phyloP scores from a whole-genome alignment of 1,140 invertebrate genomes.

The Aphaenogaster floridana region DNA sequence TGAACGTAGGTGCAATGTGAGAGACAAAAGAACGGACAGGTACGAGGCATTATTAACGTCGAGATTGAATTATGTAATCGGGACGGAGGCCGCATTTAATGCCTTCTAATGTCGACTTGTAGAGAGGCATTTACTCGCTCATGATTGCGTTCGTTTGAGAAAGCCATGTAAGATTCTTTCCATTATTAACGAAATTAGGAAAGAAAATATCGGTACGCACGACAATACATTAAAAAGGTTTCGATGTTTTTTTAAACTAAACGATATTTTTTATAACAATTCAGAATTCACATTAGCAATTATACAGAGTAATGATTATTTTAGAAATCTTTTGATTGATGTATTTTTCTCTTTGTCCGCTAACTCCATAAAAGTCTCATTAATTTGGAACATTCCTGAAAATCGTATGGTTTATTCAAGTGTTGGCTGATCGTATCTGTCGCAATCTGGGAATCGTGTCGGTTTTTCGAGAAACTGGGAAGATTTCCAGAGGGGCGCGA shows the following conservation, averaged over 20 bases:
- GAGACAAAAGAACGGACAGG: conserved; percentile 51
- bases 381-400: not conserved
- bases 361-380: not conserved
- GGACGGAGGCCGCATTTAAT: conserved; percentile 41
- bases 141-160: conserved; percentile 15
- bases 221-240: not conserved
- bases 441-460: not conserved
- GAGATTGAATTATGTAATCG: conserved; percentile 61
- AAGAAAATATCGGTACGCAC: not conserved
- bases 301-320: not conserved
- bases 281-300: not conserved
- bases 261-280: not conserved
- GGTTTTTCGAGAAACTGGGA: conserved; percentile 39
- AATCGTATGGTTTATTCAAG: not conserved
- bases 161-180: not conserved
- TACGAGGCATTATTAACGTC: conserved; percentile 55
- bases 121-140: conserved; percentile 22
- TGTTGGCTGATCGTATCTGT: conserved; percentile 12
- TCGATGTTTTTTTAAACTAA: not conserved
- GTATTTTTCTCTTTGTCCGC: not conserved
- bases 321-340: not conserved
- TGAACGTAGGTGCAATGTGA: conserved; percentile 43
- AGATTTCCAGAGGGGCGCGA: conserved; percentile 26
- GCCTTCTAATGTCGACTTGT: conserved; percentile 19
- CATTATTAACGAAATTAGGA: not conserved